A percentile compares a stretch with the other conserved stretches of the same genome.
Evolutionary conservation across 2,113 vertebrate species (phyloP).

Genomic region (Pomatostomus ruficeps): DNA sequence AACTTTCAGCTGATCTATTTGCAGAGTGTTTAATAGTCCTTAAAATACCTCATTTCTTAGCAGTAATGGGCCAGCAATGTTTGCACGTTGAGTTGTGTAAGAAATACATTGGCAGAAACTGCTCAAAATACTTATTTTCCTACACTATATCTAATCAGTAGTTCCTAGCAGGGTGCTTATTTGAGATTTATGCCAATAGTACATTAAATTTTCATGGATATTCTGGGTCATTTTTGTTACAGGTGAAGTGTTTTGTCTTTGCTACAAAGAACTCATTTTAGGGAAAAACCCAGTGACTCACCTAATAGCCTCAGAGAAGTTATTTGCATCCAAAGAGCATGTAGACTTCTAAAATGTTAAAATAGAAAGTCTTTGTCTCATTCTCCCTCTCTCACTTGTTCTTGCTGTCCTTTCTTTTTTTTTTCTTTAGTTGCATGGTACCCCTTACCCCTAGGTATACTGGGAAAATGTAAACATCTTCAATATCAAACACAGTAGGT

Average conservation of each 20-base stretch:
- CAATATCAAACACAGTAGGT: not conserved
- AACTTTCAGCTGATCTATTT: constrained; percentile 71
- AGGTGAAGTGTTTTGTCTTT: not conserved
- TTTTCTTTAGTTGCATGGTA: not conserved
- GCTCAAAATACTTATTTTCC: constrained; percentile 27
- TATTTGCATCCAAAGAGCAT: not conserved
- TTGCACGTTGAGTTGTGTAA: constrained; percentile 36
- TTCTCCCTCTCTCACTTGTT: not conserved
- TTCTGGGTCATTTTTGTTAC: not conserved
- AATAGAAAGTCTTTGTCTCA: not conserved
- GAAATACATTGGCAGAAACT: not conserved
- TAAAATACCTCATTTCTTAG: constrained; percentile 65
- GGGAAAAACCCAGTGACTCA: not conserved
- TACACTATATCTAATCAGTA: not conserved
- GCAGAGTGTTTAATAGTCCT: constrained; percentile 73
- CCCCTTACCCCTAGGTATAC: not conserved
- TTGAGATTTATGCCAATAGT: constrained; percentile 24
- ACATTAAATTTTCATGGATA: not conserved
- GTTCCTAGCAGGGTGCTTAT: not conserved
- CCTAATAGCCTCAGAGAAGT: not conserved
- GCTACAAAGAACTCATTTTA: constrained; percentile 9
- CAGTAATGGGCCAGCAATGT: constrained; percentile 28
- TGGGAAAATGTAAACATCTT: not conserved
- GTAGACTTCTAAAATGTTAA: not conserved
- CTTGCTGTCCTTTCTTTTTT: not conserved